Percentiles rank a stretch among this genome's conserved stretches.
phyloP scores from a whole-genome alignment of 2,113 vertebrate genomes.

The Cochlearius cochlearius region DNA sequence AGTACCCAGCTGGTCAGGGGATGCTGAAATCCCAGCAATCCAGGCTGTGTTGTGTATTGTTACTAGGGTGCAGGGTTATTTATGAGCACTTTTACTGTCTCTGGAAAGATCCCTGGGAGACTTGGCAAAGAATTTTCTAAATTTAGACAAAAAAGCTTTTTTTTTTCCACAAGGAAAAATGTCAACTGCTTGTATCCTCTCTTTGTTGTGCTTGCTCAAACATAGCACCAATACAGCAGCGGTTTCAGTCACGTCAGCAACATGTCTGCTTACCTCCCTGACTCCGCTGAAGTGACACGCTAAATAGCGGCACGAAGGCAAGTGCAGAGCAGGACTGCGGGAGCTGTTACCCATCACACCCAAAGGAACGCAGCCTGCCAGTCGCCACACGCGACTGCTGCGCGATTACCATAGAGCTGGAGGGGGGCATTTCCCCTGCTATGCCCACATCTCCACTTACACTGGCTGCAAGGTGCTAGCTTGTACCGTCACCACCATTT shows the following conservation, averaged over 20 bases:
- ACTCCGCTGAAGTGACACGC: neutral
- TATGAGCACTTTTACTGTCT: conserved; percentile 15
- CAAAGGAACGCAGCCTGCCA: neutral
- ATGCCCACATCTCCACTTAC: neutral
- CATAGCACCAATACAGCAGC: neutral
- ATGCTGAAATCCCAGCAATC: conserved; percentile 50
- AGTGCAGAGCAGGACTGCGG: neutral
- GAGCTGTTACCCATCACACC: neutral
- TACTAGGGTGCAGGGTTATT: conserved; percentile 26
- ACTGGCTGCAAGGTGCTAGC: neutral
- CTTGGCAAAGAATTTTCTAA: conserved; percentile 37
- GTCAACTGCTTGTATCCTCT: neutral
- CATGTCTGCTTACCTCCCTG: neutral
- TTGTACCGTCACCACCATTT: neutral
- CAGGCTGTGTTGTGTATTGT: neutral
- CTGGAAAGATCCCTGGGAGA: conserved; percentile 47
- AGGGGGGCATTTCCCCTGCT: neutral
- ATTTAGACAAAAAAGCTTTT: conserved; percentile 49
- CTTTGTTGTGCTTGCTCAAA: neutral
- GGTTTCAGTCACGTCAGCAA: neutral
- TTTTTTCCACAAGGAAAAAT: neutral
- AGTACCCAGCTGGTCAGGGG: conserved; percentile 39
- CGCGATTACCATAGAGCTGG: neutral
- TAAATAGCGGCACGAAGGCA: neutral
- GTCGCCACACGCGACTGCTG: rapidly evolving